These are phyloP conservation scores for Branchellion lobata DNA, from an alignment of 2,888 invertebrate species.

Conservation along the genomic window DNA sequence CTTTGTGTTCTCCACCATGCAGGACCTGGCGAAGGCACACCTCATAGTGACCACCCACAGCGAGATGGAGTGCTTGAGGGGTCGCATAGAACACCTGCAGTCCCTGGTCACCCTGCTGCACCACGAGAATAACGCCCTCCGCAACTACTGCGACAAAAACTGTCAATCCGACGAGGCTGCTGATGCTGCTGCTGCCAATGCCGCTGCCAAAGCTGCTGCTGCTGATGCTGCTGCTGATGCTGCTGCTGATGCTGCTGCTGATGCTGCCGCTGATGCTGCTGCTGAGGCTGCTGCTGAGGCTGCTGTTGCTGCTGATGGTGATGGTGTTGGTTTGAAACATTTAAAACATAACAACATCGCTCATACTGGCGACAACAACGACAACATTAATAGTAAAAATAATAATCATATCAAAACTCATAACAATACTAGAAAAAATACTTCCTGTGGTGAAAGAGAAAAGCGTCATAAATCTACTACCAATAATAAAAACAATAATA, in stretches of 20 bases:
- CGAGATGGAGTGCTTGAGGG: background rate
- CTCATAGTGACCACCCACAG: slow-evolving; percentile 2
- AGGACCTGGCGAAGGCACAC: slow-evolving; percentile 5
- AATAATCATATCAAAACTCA: background rate
- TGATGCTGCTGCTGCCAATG: background rate
- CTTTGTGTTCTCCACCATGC: too few species aligned
- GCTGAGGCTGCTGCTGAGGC: background rate
- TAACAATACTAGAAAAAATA: background rate
- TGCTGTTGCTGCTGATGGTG: background rate
- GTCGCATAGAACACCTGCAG: background rate
- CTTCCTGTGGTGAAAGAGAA: background rate
- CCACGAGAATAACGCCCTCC: background rate
- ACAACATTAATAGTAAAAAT: background rate
- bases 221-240: background rate
- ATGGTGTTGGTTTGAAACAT: background rate
- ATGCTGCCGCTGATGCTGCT: background rate
- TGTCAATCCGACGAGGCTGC: background rate
- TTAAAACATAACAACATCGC: background rate
- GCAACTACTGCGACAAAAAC: background rate
- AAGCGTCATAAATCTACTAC: too few species aligned
- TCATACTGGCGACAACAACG: background rate
- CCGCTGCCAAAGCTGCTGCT: background rate
- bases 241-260: background rate
- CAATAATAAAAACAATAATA: slow-evolving; percentile 1
- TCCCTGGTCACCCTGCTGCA: background rate